Conservation (phyloP, 2,888 invertebrate genomes). For the Chrysina gloriosa region DNA sequence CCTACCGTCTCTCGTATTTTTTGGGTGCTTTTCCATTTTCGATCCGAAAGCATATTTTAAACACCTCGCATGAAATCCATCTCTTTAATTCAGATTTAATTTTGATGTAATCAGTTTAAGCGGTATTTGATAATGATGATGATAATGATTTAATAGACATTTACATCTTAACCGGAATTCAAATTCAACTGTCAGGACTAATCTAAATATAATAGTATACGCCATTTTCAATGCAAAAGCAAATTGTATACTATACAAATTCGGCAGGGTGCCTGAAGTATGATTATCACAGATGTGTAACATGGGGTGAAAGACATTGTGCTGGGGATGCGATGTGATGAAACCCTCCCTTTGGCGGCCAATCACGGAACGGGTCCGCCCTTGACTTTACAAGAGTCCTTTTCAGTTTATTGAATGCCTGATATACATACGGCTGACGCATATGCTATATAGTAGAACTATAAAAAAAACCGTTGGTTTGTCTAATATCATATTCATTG, state of each 20-base stretch:
- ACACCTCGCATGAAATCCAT: too few species aligned
- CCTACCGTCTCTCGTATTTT: too few species aligned
- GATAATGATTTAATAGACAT: too few species aligned
- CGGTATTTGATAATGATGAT: too few species aligned
- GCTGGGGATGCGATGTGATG: slow-evolving; percentile 56
- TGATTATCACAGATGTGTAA: slow-evolving; percentile 34
- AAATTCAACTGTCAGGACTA: slow-evolving; percentile 8
- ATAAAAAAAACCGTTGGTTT: slow-evolving; percentile 28
- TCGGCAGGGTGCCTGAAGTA: slow-evolving; percentile 19
- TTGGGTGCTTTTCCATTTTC: too few species aligned
- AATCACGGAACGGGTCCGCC: slow-evolving; percentile 60
- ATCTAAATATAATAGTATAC: slow-evolving; percentile 13
- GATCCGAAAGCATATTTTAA: too few species aligned
- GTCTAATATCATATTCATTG: too few species aligned
- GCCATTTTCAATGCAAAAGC: slow-evolving; percentile 27
- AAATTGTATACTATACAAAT: slow-evolving; percentile 22
- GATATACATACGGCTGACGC: slow-evolving; percentile 25
- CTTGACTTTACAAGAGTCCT: slow-evolving; percentile 59
- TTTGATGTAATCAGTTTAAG: too few species aligned
- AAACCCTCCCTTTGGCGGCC: slow-evolving; percentile 59
- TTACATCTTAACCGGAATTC: neutral
- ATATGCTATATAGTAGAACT: neutral
- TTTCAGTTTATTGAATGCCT: slow-evolving; percentile 46
- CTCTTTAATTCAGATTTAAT: too few species aligned
- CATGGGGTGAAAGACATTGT: slow-evolving; percentile 30